Evolutionary conservation across 1,140 invertebrate genomes (phyloP).

Genomic region (Lucilia cuprina): DNA sequence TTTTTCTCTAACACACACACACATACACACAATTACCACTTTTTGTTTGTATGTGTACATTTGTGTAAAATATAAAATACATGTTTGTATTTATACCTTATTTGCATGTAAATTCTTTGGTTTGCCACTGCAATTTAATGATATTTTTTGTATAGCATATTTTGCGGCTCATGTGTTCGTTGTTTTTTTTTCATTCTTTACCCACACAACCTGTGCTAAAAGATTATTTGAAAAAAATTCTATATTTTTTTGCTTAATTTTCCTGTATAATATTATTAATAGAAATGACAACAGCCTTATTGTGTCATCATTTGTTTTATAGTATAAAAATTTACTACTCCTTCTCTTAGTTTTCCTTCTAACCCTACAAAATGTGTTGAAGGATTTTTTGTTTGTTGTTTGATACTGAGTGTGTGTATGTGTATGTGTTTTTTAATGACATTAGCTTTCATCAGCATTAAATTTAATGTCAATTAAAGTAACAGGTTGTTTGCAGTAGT

Average conservation of each 20-base stretch:
- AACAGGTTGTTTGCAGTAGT: constrained; percentile 13
- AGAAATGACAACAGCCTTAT: constrained; percentile 32
- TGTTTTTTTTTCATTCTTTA: not conserved
- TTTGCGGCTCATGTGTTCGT: constrained; percentile 29
- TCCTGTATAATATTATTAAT: constrained; percentile 33
- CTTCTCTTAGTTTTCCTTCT: not conserved
- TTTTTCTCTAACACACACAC: no score
- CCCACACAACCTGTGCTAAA: not conserved
- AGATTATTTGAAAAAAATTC: not conserved
- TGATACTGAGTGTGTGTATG: not conserved
- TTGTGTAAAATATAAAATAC: no score
- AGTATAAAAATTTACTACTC: not conserved
- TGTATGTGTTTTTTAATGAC: constrained; percentile 28
- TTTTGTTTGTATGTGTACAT: not conserved
- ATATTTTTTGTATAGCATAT: constrained; percentile 23
- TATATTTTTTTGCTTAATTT: not conserved
- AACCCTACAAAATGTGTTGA: not conserved
- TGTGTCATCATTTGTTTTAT: constrained; percentile 29
- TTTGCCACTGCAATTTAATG: constrained; percentile 37
- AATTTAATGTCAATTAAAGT: constrained; percentile 35
- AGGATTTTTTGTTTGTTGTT: not conserved
- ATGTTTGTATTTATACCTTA: not conserved
- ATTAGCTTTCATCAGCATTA: constrained; percentile 37
- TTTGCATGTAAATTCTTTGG: constrained; percentile 37
- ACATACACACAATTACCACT: not conserved